Percentiles rank a stretch among this genome's conserved stretches.
Conservation (phyloP, 1,140 invertebrate genomes). For the Drosophila aff. region DNA sequence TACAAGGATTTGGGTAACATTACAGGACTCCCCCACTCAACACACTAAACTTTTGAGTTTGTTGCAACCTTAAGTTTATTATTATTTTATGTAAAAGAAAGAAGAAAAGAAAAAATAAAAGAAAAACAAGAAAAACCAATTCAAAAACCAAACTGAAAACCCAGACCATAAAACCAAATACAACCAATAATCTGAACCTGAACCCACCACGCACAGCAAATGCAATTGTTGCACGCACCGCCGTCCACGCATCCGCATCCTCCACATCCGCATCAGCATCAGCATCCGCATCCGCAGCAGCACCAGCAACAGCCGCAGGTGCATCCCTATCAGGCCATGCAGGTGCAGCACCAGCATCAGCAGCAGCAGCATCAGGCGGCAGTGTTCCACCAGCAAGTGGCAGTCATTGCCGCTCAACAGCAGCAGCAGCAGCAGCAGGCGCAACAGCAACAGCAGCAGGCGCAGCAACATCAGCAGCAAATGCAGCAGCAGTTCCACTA, state of each 20-base stretch:
- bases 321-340: slow-evolving; percentile 43
- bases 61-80: slow-evolving; percentile 21
- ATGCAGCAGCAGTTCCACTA: slow-evolving; percentile 75
- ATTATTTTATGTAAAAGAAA: slow-evolving; percentile 13
- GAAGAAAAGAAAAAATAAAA: neutral
- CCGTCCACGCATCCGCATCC: slow-evolving; percentile 78
- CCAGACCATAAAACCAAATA: slow-evolving; percentile 53
- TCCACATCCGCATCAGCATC: slow-evolving; percentile 68
- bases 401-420: slow-evolving; percentile 57
- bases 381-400: slow-evolving; percentile 60
- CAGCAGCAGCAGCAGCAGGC: slow-evolving; percentile 39
- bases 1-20: neutral
- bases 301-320: slow-evolving; percentile 68
- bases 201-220: slow-evolving; percentile 84
- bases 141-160: slow-evolving; percentile 57
- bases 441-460: slow-evolving; percentile 55
- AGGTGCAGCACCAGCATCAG: slow-evolving; percentile 58
- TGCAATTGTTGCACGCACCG: slow-evolving; percentile 84
- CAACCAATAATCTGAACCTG: slow-evolving; percentile 77
- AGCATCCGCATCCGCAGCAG: slow-evolving; percentile 64
- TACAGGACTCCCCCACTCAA: slow-evolving; percentile 8
- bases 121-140: slow-evolving; percentile 29
- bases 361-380: slow-evolving; percentile 59
- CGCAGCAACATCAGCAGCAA: slow-evolving; percentile 53
- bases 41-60: slow-evolving; percentile 23